Base-by-base conservation (phyloP, 2,888 invertebrate species). In the Silvanus unidentatus region DNA sequence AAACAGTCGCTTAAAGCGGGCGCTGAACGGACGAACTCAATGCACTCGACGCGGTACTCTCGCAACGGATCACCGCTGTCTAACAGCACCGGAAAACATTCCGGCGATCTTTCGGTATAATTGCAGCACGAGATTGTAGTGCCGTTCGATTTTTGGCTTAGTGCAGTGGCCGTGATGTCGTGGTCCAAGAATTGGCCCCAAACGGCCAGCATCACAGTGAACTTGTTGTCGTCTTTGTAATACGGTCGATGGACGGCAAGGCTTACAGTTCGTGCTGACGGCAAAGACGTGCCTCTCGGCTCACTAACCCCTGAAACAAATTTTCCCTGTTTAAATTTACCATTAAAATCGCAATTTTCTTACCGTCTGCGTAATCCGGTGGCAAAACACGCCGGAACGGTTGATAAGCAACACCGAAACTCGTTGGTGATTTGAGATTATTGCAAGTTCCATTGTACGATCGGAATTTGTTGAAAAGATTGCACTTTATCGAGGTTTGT, bases 151-250 rank as follows among this genome's bases (percentile, higher is more conserved):
- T 86, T 84, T 62, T 83, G 82, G 56, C 80, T 86, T 5, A 87
- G 71, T 0, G 90, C 89, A 0, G 90, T 91, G 4, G 89, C 86
- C 0, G 90, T 89, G 43, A 92, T 82, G 55, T 92, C 92, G 55
- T 92, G 91, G 68, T 91, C 90, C 10, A 92, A 63, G 69, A 93
- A 91, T 72, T 92, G 91, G 0, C 91, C 92, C 79, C 89, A 92
- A 2, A 90, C 86, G 0, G 91, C 90, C 48, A 91, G 66, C 85
- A 92, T 86, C 0, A 88, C 86, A 0, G 88, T 84, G 65, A 90
- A 88, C 53, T 80, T 74, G 0, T 83, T 80, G 68, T 90, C 88
- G 39, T 81, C 81, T 29, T 78, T 79, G 62, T 86, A 84, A 50
- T 81, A 79, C 0, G 88, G 82, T 1, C 86, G 75, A 67, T 88